phyloP scores from a whole-genome alignment of 2,888 invertebrate genomes.

The Drosophila buzzatii region DNA sequence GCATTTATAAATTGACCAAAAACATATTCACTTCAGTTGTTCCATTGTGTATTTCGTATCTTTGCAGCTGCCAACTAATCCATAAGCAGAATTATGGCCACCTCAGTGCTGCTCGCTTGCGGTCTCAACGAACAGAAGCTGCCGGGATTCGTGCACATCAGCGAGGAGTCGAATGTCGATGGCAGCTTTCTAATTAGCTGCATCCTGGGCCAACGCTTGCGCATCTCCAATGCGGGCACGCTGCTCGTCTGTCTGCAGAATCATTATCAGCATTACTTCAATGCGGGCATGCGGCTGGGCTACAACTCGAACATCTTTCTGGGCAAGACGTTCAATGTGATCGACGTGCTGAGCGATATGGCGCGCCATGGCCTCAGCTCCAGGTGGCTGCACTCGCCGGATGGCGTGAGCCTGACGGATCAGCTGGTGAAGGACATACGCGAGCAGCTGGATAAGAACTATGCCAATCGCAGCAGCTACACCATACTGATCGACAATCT shows the following conservation, averaged over 20 bases:
- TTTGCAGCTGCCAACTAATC: constrained; percentile 40
- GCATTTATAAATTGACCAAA: constrained; percentile 68
- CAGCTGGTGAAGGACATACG: constrained; percentile 72
- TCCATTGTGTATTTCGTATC: constrained; percentile 20
- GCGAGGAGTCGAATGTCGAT: constrained; percentile 90
- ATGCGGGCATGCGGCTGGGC: constrained; percentile 90
- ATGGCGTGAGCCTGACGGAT: constrained; percentile 83
- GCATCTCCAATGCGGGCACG: constrained; percentile 87
- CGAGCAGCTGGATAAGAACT: constrained; percentile 68
- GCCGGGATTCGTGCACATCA: constrained; percentile 87
- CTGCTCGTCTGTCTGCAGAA: constrained; percentile 90
- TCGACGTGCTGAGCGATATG: constrained; percentile 87
- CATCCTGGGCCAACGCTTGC: constrained; percentile 88
- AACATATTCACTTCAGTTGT: constrained; percentile 37
- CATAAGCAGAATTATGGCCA: constrained; percentile 86
- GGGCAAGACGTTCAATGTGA: constrained; percentile 86
- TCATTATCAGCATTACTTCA: constrained; percentile 90
- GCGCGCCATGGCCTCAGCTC: constrained; percentile 84
- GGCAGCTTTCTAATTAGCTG: constrained; percentile 90
- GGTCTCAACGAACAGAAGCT: constrained; percentile 88
- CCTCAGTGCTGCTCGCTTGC: constrained; percentile 88
- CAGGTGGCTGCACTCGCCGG: constrained; percentile 73
- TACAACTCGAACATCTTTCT: constrained; percentile 88
- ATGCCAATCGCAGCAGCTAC: constrained; percentile 83
- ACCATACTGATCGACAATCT: constrained; percentile 90